Percentiles rank a stretch among this genome's conserved stretches.
Evolutionary conservation across 2,113 vertebrate species (phyloP).

Genomic region (Phrynosoma platyrhinos): DNA sequence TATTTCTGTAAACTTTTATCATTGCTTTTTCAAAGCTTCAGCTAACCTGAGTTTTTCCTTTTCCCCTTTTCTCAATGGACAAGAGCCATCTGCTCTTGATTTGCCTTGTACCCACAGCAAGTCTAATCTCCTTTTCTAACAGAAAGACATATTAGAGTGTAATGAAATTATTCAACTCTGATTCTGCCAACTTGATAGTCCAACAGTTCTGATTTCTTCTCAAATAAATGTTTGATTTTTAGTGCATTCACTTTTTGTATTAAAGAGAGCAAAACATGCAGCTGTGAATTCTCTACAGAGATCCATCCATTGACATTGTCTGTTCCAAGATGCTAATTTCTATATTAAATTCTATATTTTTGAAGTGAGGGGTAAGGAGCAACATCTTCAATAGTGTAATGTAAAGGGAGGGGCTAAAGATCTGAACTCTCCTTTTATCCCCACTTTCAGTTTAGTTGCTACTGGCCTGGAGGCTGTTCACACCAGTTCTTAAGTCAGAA

Average conservation of each 20-base stretch:
- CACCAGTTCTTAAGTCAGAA: too few species aligned
- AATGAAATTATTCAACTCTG: slow-evolving; percentile 1
- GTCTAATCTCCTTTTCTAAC: background rate
- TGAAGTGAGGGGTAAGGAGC: background rate
- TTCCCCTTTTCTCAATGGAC: background rate
- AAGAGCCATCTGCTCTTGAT: background rate
- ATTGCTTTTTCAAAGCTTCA: background rate
- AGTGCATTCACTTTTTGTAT: background rate
- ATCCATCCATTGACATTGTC: background rate
- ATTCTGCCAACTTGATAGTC: background rate
- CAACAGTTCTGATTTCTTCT: background rate
- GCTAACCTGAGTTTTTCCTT: background rate
- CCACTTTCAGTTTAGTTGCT: background rate
- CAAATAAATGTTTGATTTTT: background rate
- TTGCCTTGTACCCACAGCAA: background rate
- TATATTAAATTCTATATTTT: background rate
- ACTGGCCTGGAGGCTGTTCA: background rate
- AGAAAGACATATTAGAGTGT: background rate
- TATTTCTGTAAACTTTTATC: background rate
- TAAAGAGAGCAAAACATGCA: rapidly evolving
- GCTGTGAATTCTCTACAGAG: background rate
- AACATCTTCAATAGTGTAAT: background rate
- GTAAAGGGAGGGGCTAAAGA: background rate
- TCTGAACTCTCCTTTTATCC: background rate
- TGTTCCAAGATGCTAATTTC: background rate